Evolutionary conservation across 2,797 vertebrate species (phyloP).

Genomic region (Gambusia yucatana): DNA sequence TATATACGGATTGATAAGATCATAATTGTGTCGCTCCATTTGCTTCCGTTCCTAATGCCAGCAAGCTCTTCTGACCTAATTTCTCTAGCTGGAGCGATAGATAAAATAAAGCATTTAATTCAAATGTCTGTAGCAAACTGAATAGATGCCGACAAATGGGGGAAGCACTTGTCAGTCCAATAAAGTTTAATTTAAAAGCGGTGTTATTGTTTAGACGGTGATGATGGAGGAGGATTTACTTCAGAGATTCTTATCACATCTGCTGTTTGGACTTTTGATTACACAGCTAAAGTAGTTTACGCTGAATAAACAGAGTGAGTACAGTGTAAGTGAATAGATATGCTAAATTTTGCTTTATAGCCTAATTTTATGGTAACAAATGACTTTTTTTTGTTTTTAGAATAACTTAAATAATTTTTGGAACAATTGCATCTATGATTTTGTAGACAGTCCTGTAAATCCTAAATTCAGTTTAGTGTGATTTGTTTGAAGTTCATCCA

Average conservation of each 20-base stretch:
- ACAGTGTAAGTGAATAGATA: background rate
- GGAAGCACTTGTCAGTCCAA: constrained; percentile 4
- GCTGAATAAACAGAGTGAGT: background rate
- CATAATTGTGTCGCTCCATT: background rate
- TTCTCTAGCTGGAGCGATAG: constrained; percentile 5
- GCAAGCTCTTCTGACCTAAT: background rate
- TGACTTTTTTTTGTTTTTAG: background rate
- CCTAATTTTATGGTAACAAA: background rate
- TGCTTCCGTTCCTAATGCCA: background rate
- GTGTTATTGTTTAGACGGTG: background rate
- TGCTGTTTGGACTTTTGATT: background rate
- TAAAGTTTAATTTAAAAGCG: constrained; percentile 3
- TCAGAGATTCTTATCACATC: background rate
- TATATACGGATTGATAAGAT: background rate
- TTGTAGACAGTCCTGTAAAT: background rate
- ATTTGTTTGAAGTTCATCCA: background rate
- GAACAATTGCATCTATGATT: background rate
- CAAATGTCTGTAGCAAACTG: background rate
- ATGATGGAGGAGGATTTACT: background rate
- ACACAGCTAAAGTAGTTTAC: background rate
- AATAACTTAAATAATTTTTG: background rate
- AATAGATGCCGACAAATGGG: background rate
- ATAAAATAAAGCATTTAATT: constrained; percentile 6
- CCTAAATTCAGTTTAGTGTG: background rate
- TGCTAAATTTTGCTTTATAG: background rate